Evolutionary conservation across 2,888 invertebrate genomes (phyloP).

Genomic region (Oligia strigilis): DNA sequence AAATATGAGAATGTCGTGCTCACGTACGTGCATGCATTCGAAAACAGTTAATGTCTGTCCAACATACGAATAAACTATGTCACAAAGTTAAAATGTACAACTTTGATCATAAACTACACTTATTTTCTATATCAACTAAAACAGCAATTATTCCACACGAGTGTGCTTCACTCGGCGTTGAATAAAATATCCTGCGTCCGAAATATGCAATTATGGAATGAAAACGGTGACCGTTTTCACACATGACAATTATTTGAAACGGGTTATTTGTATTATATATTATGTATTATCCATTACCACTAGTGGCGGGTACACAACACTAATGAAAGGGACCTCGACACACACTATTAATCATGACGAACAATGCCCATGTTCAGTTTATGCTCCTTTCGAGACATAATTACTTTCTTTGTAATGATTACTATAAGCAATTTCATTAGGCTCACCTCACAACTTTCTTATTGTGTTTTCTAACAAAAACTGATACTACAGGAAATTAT

Average conservation of each 20-base stretch:
- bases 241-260: slow-evolving; percentile 64
- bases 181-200: slow-evolving; percentile 43
- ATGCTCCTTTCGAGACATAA: slow-evolving; percentile 72
- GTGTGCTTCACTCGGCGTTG: slow-evolving; percentile 15
- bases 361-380: slow-evolving; percentile 73
- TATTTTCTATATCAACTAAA: slow-evolving; percentile 61
- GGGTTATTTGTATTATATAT: slow-evolving; percentile 66
- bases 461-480: slow-evolving; percentile 57
- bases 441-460: slow-evolving; percentile 53
- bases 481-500: slow-evolving; percentile 64
- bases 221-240: slow-evolving; percentile 47
- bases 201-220: slow-evolving; percentile 48
- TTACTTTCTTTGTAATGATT: slow-evolving; percentile 70
- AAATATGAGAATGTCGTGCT: slow-evolving; percentile 45
- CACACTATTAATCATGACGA: slow-evolving; percentile 73
- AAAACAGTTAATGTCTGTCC: slow-evolving; percentile 46
- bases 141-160: slow-evolving; percentile 49
- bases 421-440: slow-evolving; percentile 62
- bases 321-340: slow-evolving; percentile 68
- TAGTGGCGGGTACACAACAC: slow-evolving; percentile 63
- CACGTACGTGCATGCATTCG: slow-evolving; percentile 34
- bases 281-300: slow-evolving; percentile 69
- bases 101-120: slow-evolving; percentile 47
- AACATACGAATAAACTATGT: slow-evolving; percentile 47
- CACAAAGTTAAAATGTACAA: slow-evolving; percentile 48